Conservation (phyloP, 23 tunicate species). For the Phallusia fumigata region DNA sequence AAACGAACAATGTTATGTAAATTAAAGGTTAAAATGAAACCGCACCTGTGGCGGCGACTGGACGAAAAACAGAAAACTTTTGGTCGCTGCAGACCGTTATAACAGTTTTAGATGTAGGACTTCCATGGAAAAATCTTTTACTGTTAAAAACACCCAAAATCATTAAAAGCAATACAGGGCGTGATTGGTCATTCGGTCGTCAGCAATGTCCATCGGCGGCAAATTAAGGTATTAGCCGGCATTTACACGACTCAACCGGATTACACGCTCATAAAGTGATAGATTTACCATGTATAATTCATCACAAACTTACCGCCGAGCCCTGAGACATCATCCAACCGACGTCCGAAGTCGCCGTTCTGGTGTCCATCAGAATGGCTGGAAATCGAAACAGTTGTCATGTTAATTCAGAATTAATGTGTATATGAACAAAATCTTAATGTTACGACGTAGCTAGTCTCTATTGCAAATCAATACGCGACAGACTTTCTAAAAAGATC, state of each 20-base stretch:
- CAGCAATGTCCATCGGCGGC: background rate
- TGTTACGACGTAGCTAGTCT: too few relatives aligned
- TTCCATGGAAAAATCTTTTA: too few relatives aligned
- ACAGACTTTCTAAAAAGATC: too few relatives aligned
- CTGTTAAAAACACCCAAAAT: too few relatives aligned
- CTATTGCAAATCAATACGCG: too few relatives aligned
- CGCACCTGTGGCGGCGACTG: too few relatives aligned
- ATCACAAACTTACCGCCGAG: slow-evolving; percentile 56
- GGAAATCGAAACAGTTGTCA: slow-evolving; percentile 24
- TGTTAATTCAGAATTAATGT: background rate
- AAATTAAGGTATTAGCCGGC: slow-evolving; percentile 1
- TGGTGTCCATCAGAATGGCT: slow-evolving; percentile 78
- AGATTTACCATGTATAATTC: background rate
- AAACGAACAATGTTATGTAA: slow-evolving; percentile 6
- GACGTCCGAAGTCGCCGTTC: slow-evolving; percentile 82
- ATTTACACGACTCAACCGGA: background rate
- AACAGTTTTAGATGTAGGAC: too few relatives aligned
- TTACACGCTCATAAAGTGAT: background rate
- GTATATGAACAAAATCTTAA: background rate
- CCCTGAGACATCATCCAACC: slow-evolving; percentile 77
- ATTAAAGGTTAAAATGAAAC: background rate
- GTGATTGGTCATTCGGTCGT: background rate
- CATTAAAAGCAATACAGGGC: too few relatives aligned
- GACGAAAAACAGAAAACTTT: too few relatives aligned
- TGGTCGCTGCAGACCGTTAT: too few relatives aligned